Conservation (phyloP, 1,140 invertebrate species). For the Drosophila lini region DNA sequence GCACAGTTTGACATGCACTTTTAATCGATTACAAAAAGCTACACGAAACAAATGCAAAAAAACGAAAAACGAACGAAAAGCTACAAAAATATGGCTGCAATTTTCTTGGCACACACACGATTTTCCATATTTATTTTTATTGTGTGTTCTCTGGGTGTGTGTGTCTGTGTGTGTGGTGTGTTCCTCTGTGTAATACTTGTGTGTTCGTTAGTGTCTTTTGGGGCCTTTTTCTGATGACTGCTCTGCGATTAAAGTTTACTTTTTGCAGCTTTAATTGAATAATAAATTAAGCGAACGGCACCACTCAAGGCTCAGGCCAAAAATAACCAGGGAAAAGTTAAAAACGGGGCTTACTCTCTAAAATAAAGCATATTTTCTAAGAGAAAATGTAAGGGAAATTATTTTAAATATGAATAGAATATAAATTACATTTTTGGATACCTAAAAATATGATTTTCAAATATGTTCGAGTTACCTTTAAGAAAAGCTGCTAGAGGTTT, state of each 20-base stretch:
- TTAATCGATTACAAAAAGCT: constrained; percentile 72
- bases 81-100: constrained; percentile 36
- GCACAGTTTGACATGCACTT: constrained; percentile 80
- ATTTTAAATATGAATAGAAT: background rate
- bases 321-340: constrained; percentile 24
- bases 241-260: constrained; percentile 76
- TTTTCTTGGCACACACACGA: constrained; percentile 73
- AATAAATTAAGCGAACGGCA: constrained; percentile 78
- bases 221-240: constrained; percentile 60
- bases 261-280: constrained; percentile 78
- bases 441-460: background rate
- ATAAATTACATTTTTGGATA: background rate
- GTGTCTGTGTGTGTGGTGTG: constrained; percentile 18
- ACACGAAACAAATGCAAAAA: constrained; percentile 26
- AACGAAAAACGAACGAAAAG: constrained; percentile 21
- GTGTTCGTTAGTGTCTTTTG: constrained; percentile 45
- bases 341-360: background rate
- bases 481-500: background rate
- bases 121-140: constrained; percentile 72
- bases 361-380: background rate
- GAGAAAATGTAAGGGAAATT: background rate
- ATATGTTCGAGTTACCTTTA: background rate
- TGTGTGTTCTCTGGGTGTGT: constrained; percentile 27
- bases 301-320: constrained; percentile 26
- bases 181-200: constrained; percentile 38